These are phyloP conservation scores for Gallinago jamesoni DNA, from an alignment of 2,113 vertebrate species.

Conservation along the genomic window DNA sequence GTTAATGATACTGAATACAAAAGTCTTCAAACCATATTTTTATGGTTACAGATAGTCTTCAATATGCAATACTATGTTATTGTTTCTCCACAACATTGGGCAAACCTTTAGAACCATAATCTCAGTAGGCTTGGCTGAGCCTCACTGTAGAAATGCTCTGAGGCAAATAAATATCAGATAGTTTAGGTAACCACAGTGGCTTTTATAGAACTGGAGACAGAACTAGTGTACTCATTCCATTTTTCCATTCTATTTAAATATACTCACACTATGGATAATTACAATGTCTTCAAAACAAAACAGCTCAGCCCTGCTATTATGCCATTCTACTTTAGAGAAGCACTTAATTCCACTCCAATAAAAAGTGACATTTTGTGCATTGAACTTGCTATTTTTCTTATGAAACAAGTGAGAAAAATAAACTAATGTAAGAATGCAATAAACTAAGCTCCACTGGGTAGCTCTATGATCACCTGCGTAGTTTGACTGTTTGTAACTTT, in stretches of 20 bases:
- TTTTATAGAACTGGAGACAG: neutral
- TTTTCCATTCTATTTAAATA: neutral
- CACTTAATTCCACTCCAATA: neutral
- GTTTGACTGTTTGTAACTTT: neutral
- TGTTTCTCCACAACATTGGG: neutral
- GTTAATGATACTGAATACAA: neutral
- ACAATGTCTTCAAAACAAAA: neutral
- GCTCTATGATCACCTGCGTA: neutral
- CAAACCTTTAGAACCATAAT: neutral
- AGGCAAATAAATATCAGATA: neutral
- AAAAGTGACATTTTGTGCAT: neutral
- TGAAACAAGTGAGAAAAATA: neutral
- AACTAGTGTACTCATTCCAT: neutral
- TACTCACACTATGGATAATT: neutral
- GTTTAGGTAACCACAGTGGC: neutral
- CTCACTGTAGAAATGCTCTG: neutral
- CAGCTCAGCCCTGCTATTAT: neutral
- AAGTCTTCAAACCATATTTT: neutral
- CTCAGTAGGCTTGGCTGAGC: neutral
- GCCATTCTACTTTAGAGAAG: neutral
- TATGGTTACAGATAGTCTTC: neutral
- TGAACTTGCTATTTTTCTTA: neutral
- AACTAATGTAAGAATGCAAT: neutral
- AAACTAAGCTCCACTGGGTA: neutral
- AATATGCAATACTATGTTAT: neutral